Evolutionary conservation across 2,113 vertebrate species (phyloP), one percentile per base, ranked within the genome.

Genomic region (Barnardius zonarius): DNA sequence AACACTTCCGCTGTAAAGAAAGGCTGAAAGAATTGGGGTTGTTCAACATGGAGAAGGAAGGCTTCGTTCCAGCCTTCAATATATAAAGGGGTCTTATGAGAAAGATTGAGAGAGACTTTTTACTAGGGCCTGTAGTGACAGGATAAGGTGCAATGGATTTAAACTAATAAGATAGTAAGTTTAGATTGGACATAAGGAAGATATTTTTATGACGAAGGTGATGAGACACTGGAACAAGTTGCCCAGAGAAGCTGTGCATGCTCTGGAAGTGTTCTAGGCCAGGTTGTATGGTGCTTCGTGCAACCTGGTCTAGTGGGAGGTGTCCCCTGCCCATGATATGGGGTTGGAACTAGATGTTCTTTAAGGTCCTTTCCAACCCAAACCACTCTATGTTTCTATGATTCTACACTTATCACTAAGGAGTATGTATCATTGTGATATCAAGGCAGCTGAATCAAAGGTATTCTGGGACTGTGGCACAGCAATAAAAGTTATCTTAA

Each of bases 361-460:
- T 72, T 52, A 37, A 43, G 0, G 1, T 54, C 20, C 7, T 41
- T 95, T 88, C 10, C 13, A 73, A 41, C 8, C 5, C 18, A 64
- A 73, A 67, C 9, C 33, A 6, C 37, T 83, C 7, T 18, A 10
- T 66, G 13, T 63, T 90, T 67, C 48, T 30, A 39, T 24, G 20
- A 23, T 39, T 81, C 33, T 49, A 6, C 24, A 48, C 20, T 68
- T 59, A 17, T 37, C 3, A 28, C 17, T 79, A 54, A 79, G 10
- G n/a, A 72, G 30, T 31, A 51, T 7, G 5, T 43, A 73, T n/a
- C 5, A 63, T 79, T 93, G 78, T 83, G 25, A 2, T 33, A 49
- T 68, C 41, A 85, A 92, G 22, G 9, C 13, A 72, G 19, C 7
- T 72, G 35, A 90, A 90, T 72, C 55, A 64, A 95, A 87, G 92